Evolutionary conservation across 2,888 invertebrate species (phyloP), one percentile per base, ranked within the genome.

Genomic region (Synergus japonicus): DNA sequence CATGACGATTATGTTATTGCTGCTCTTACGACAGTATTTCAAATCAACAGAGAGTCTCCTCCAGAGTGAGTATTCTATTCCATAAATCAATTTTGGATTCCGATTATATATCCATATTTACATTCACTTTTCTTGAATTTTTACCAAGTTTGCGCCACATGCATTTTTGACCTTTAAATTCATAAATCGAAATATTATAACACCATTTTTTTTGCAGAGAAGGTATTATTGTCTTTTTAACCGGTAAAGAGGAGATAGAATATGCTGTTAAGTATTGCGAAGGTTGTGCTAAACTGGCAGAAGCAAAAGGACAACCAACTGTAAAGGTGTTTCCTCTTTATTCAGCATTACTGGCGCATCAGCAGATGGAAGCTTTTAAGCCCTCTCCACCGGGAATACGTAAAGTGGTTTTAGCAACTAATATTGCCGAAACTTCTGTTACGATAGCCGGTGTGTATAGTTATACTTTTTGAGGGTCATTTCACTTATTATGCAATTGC

Each of bases 201-300:
- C 22, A 22, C 22, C 22, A 22, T 22, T 22, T 29, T 43, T 80
- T 83, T 95, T 95, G 86, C 92, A 97, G 97, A 88, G 95, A 98
- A 86, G 98, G 98, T 91, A 96, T 99, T 85, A 93, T 99, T 78
- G 96, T 98, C 60, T 99, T 99, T 93, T 93, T 99, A 79, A 98
- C 98, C 73, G 99, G 99, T 0, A 98, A 98, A 93, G 98, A 99
- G 92, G 98, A 99, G 94, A 98, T 99, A 84, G 98, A 98, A 93
- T 94, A 95, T n/a, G 94, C 96, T 84, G 95, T 95, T 82, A 94
- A 95, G 85, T 96, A 95, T 89, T 96, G 97, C 64, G 94, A 95
- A 85, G 94, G 95, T 88, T 94, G 96, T 83, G 94, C 95, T 0
- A 96, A 95, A 92, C 96, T 94, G 90, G 94, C 94, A 79, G 93